These are phyloP conservation scores for Phalangium opilio DNA, from an alignment of 2,888 invertebrate genomes.

Conservation along the genomic window DNA sequence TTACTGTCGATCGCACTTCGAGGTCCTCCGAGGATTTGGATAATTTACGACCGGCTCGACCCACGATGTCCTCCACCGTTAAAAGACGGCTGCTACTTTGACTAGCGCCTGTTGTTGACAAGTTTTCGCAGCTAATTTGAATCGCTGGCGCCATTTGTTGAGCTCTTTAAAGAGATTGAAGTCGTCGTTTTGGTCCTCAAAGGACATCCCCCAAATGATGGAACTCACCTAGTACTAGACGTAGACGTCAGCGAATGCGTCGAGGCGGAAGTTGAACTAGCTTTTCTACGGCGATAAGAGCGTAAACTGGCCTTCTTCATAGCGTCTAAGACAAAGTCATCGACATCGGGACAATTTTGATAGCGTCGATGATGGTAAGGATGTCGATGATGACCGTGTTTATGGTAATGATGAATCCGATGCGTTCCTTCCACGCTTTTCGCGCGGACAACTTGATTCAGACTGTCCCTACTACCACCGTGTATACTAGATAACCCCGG, in stretches of 20 bases:
- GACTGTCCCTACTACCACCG: no score
- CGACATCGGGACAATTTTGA: slow-evolving; percentile 14
- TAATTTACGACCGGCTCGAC: slow-evolving; percentile 12
- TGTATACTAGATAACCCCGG: slow-evolving; percentile 17
- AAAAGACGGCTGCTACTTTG: no score
- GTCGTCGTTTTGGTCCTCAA: no score
- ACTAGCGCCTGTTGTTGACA: slow-evolving; percentile 3
- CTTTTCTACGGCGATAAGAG: slow-evolving; percentile 13
- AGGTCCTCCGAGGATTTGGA: slow-evolving; percentile 23
- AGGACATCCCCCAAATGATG: no score
- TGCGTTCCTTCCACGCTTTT: neutral
- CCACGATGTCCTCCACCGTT: neutral
- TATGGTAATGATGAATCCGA: neutral
- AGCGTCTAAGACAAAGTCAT: slow-evolving; percentile 23
- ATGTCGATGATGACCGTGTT: neutral
- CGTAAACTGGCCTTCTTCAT: slow-evolving; percentile 21
- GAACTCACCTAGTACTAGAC: no score
- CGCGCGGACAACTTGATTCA: neutral
- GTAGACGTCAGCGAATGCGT: no score
- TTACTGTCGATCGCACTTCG: slow-evolving; percentile 7
- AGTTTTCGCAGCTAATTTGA: slow-evolving; percentile 17
- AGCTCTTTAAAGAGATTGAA: no score
- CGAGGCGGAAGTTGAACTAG: no score
- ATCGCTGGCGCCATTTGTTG: slow-evolving; percentile 16
- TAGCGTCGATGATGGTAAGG: slow-evolving; percentile 2